Evolutionary conservation across 2,888 invertebrate genomes (phyloP), one percentile per base, ranked within the genome.

Genomic region (Lymantria monacha): DNA sequence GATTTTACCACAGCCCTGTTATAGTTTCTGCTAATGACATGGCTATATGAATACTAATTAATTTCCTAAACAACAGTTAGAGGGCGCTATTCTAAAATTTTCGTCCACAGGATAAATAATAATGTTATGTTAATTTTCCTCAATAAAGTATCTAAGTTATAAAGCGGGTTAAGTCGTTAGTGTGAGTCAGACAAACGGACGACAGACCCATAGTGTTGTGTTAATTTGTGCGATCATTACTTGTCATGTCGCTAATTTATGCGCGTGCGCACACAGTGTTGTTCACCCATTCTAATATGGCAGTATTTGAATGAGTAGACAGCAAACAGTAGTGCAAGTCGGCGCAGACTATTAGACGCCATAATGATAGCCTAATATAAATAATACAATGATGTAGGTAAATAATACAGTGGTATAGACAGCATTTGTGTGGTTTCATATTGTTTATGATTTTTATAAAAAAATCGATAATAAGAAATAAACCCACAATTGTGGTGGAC

Each of bases 151-250:
- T 44, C 22, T 22, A 36, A 3, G 12, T 14, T 49, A 48, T 43
- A 51, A 56, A 57, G 68, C 70, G 71, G 68, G 70, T 66, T 69
- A 61, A 55, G 46, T 50, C 41, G 40, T 33, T 41, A 43, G 48
- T 44, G 54, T 81, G 81, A 81, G 71, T 83, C 81, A 81, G 71
- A 61, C 30, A 59, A 49, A 56, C 60, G 61, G 63, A 61, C 63
- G 54, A 14, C 51, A 55, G 53, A 55, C 61, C 83, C 81, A 79
- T 75, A 79, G 63, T 59, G 56, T 65, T 71, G 74, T 83, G 83
- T 68, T 79, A 83, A 85, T 85, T 75, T 73, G 74, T 69, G 52
- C 70, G 71, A 75, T 82, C 77, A 79, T 55, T 57, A 59, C 57
- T 55, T 63, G 66, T 63, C 58, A 52, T 55, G 50, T 48, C 49